These are phyloP conservation scores for Andrena marginata DNA, from an alignment of 2,888 invertebrate genomes.

Conservation along the genomic window DNA sequence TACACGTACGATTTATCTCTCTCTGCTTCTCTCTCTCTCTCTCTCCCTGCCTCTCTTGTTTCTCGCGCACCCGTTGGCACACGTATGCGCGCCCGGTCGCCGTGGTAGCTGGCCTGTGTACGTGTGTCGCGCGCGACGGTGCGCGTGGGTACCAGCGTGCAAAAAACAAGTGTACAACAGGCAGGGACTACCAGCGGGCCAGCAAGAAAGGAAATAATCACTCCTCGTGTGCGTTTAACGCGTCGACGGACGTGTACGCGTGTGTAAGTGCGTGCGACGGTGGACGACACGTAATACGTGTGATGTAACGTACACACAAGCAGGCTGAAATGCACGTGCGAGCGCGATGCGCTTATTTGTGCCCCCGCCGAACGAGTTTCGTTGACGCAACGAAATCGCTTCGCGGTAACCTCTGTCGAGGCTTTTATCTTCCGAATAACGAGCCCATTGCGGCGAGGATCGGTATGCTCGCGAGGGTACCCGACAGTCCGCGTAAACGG, in stretches of 20 bases:
- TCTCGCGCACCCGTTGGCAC: not conserved
- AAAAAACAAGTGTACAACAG: conserved; percentile 55
- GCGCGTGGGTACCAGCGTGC: conserved; percentile 4
- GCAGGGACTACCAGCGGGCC: conserved; percentile 43
- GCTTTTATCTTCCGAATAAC: conserved; percentile 46
- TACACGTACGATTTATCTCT: conserved; percentile 47
- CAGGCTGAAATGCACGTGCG: conserved; percentile 34
- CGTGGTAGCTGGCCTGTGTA: not conserved
- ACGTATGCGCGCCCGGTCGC: not conserved
- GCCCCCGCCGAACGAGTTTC: conserved; percentile 49
- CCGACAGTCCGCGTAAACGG: conserved; percentile 19
- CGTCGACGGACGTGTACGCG: conserved; percentile 51
- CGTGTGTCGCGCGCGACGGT: not conserved
- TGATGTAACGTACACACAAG: conserved; percentile 48
- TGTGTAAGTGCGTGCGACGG: conserved; percentile 5
- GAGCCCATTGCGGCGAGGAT: conserved; percentile 38
- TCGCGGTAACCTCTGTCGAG: conserved; percentile 22
- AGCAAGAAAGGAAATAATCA: conserved; percentile 70
- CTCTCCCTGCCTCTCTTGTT: too few species aligned
- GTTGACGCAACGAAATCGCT: conserved; percentile 52
- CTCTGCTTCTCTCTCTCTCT: not conserved
- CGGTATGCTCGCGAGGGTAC: not conserved
- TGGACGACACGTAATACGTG: conserved; percentile 52
- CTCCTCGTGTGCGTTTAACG: conserved; percentile 59
- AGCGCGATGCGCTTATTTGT: conserved; percentile 48